Evolutionary conservation across 2,888 invertebrate genomes (phyloP), one percentile per base, ranked within the genome.

Genomic region (Dryobota labecula): DNA sequence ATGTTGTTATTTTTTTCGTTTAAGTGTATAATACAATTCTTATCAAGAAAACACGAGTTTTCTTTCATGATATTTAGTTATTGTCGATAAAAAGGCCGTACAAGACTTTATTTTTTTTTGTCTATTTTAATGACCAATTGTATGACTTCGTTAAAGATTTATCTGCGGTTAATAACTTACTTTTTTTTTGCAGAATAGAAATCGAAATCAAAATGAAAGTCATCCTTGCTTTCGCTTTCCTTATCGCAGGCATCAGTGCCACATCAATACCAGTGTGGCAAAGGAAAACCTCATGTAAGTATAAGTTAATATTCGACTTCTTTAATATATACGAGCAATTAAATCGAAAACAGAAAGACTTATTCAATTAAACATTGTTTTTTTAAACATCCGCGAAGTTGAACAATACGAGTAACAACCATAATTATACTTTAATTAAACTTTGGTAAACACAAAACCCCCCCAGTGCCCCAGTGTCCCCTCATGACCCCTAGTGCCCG

Each of bases 161-260:
- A 38, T 15, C 3, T 30, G n/a, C 2, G 5, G 8, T 13, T 41
- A 41, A 13, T 30, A 38, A 33, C 1, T 45, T 20, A 18, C 13
- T 49, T 15, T 45, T 62, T 70, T 58, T 1, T 41, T 49, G 51
- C 33, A 60, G 6, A 41, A 45, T 24, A 41, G 2, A 57, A 60
- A 70, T 3, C 2, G 0, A 73, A 54, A 64, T 54, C 62, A 91
- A 85, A 60, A 93, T 93, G 93, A 92, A 90, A 75, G 45, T 58
- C 53, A 47, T 90, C 45, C 78, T 92, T 57, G 82, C 83, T 8
- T 85, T 91, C n/a, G 82, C 88, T 11, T 73, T 88, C 18, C 72
- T 93, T 27, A 53, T 92, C n/a, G 90, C 84, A 4, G 83, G 90
- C 70, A 89, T 86, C 30, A 84, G 73, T 54, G 91, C 90, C 13